phyloP scores from a whole-genome alignment of 2,797 vertebrate genomes.

The Prunella strophiata region DNA sequence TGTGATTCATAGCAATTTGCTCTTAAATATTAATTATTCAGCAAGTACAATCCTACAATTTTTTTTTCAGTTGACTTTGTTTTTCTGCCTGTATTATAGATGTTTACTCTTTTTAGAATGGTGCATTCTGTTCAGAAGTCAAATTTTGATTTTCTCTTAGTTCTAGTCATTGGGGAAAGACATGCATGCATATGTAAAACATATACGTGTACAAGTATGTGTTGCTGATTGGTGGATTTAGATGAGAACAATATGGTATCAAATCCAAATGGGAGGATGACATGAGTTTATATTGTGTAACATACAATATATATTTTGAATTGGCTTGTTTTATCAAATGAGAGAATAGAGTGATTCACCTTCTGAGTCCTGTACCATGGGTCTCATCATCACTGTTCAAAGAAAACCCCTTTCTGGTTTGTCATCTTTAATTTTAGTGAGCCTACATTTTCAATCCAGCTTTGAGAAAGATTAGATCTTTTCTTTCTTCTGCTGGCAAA shows the following conservation, averaged over 20 bases:
- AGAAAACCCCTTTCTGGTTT: background rate
- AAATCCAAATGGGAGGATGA: background rate
- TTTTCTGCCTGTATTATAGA: background rate
- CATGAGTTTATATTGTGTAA: background rate
- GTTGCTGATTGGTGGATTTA: background rate
- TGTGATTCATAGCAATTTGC: background rate
- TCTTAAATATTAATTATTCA: background rate
- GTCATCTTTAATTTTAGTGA: slow-evolving; percentile 12
- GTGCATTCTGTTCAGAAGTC: background rate
- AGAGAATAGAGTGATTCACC: background rate
- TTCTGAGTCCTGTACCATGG: background rate
- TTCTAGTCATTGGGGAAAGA: background rate
- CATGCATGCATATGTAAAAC: background rate
- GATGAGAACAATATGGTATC: background rate
- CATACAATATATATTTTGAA: background rate
- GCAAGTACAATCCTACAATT: background rate
- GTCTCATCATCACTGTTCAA: background rate
- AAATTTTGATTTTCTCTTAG: background rate
- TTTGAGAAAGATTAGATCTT: slow-evolving; percentile 18
- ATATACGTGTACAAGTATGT: background rate
- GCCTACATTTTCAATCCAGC: background rate
- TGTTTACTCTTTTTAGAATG: background rate
- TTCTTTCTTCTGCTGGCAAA: background rate
- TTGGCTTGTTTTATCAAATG: background rate
- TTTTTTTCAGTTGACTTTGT: background rate